These are phyloP conservation scores for Ectobius pallidus DNA, from an alignment of 2,888 invertebrate genomes.

Conservation along the genomic window DNA sequence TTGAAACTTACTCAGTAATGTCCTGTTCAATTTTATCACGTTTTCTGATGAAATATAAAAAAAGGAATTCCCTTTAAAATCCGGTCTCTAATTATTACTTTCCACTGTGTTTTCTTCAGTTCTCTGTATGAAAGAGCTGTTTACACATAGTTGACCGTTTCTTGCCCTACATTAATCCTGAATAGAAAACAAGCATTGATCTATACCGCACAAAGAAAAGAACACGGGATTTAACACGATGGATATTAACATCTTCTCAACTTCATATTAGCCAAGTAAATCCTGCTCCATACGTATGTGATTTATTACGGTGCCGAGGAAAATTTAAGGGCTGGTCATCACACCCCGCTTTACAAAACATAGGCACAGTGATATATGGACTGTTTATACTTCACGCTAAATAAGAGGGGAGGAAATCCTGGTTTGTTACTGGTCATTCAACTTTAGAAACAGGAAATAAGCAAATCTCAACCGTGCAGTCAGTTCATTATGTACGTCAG, in stretches of 20 bases:
- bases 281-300: neutral
- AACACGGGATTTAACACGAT: slow-evolving; percentile 13
- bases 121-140: no score
- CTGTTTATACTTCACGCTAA: slow-evolving; percentile 35
- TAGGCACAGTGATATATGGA: slow-evolving; percentile 34
- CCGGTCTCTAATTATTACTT: no score
- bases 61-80: no score
- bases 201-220: neutral
- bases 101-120: no score
- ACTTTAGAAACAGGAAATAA: neutral
- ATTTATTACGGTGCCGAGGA: slow-evolving; percentile 20
- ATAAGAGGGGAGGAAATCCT: slow-evolving; percentile 6
- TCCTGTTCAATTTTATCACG: no score
- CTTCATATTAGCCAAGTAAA: slow-evolving; percentile 27
- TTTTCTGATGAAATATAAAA: no score
- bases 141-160: no score
- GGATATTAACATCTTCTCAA: slow-evolving; percentile 25
- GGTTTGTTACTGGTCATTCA: slow-evolving; percentile 16
- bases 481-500: neutral
- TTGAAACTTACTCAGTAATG: no score
- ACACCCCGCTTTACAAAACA: slow-evolving; percentile 6
- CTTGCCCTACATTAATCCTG: no score
- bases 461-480: neutral
- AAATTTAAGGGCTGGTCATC: slow-evolving; percentile 20
- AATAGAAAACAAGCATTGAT: no score